phyloP scores from a whole-genome alignment of 2,113 vertebrate genomes.

The Bettongia penicillata region DNA sequence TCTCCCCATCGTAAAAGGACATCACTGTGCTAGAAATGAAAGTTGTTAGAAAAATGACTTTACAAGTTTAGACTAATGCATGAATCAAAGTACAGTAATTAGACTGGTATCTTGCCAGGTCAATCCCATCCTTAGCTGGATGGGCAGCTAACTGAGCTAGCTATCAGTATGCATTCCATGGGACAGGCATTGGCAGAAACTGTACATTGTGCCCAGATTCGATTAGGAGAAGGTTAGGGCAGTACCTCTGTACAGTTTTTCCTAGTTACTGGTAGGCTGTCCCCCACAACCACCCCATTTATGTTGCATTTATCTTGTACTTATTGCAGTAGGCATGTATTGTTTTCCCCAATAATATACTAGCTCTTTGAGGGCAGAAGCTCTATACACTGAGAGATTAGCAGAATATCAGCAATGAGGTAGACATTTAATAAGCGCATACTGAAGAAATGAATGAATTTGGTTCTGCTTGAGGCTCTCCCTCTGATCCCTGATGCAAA shows the following conservation, averaged over 20 bases:
- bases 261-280: not conserved
- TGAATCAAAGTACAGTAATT: not conserved
- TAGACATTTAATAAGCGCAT: not conserved
- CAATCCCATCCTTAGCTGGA: not conserved
- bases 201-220: not conserved
- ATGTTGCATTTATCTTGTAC: not conserved
- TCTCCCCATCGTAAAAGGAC: not conserved
- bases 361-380: not conserved
- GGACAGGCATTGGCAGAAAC: not conserved
- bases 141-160: not conserved
- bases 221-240: not conserved
- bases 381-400: not conserved
- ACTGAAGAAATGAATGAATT: not conserved
- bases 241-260: not conserved
- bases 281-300: not conserved
- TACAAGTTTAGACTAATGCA: not conserved
- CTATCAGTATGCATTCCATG: not conserved
- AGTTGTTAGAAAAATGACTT: not conserved
- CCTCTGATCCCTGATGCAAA: not conserved
- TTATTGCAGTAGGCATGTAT: not conserved
- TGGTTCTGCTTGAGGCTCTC: too few species aligned
- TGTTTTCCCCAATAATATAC: too few species aligned
- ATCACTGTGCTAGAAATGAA: not conserved
- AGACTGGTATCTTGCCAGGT: not conserved
- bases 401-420: not conserved